These are phyloP conservation scores for Neodiprion virginianus DNA, from an alignment of 1,140 invertebrate species.

Conservation along the genomic window DNA sequence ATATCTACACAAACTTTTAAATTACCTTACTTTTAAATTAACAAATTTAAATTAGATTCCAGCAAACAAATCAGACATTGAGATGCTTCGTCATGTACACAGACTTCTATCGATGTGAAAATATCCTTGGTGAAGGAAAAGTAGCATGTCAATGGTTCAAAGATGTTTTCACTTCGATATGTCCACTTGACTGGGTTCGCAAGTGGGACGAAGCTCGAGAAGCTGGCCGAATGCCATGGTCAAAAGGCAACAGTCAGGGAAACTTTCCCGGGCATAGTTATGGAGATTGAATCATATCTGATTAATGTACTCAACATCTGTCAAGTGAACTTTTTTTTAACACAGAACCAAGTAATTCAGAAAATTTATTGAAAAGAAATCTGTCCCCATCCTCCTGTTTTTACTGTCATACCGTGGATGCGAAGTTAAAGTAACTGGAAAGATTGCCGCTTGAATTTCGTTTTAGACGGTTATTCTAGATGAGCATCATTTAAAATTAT, in stretches of 20 bases:
- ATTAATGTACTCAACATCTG: too few relatives aligned
- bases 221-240: conserved; percentile 38
- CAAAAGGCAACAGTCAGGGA: conserved; percentile 33
- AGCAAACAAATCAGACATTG: conserved; percentile 53
- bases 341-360: too few relatives aligned
- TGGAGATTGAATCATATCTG: conserved; percentile 15
- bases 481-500: conserved; percentile 1
- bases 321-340: neutral
- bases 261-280: conserved; percentile 40
- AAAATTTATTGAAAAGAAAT: too few relatives aligned
- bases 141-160: conserved; percentile 52
- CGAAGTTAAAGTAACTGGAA: too few relatives aligned
- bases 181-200: conserved; percentile 46
- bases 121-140: conserved; percentile 43
- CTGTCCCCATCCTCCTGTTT: too few relatives aligned
- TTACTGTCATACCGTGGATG: too few relatives aligned
- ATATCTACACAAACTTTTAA: neutral
- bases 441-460: too few relatives aligned
- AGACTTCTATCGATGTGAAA: conserved; percentile 53
- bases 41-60: conserved; percentile 42
- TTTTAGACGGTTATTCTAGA: too few relatives aligned
- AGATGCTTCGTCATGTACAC: conserved; percentile 53
- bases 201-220: conserved; percentile 43
- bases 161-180: conserved; percentile 41
- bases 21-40: neutral